phyloP scores from a whole-genome alignment of 2,797 vertebrate genomes.

The Notamacropus eugenii region DNA sequence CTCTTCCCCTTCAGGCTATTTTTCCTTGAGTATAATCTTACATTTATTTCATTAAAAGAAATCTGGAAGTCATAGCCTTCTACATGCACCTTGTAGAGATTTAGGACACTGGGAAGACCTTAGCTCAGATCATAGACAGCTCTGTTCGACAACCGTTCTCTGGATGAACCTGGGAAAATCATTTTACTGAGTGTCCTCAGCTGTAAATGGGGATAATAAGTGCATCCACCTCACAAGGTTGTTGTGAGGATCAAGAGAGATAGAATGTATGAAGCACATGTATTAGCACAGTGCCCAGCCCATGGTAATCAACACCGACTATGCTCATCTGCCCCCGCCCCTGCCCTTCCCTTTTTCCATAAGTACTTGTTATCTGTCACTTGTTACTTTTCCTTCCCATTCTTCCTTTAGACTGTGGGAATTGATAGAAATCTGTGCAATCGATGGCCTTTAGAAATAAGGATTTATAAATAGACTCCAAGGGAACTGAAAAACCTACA shows the following conservation, averaged over 20 bases:
- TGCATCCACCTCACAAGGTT: background rate
- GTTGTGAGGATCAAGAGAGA: background rate
- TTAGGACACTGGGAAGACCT: background rate
- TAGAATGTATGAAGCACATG: background rate
- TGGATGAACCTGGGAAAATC: background rate
- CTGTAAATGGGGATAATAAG: background rate
- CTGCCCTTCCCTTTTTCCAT: background rate
- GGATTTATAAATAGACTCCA: background rate
- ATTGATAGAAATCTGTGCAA: background rate
- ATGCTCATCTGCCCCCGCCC: background rate
- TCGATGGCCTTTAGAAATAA: background rate
- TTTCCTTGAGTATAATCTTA: background rate
- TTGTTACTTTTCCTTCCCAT: background rate
- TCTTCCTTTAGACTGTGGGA: background rate
- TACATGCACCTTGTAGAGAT: background rate
- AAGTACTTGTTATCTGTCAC: background rate
- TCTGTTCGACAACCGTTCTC: background rate
- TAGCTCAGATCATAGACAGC: too few relatives aligned
- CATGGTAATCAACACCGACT: background rate
- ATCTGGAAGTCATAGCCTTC: background rate
- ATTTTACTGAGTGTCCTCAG: too few relatives aligned
- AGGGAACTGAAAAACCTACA: background rate
- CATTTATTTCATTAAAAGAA: too few relatives aligned
- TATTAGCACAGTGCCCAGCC: too few relatives aligned
- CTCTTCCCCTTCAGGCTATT: background rate